These are phyloP conservation scores for Furnarius figulus DNA, from an alignment of 2,113 vertebrate genomes.

Conservation along the genomic window DNA sequence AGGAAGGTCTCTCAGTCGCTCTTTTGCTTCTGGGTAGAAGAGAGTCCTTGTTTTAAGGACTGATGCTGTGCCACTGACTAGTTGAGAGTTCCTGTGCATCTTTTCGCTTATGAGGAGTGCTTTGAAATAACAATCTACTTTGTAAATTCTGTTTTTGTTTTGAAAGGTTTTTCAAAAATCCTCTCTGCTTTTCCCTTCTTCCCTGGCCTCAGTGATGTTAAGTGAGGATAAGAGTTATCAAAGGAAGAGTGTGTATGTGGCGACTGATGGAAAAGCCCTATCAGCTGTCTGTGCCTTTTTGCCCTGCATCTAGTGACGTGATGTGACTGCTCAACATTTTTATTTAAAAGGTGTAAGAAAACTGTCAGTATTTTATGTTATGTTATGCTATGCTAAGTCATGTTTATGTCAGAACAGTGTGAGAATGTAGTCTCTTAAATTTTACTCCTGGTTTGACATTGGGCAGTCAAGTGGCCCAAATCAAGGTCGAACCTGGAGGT, in stretches of 20 bases:
- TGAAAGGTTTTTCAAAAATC: not conserved
- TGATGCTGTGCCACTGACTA: accelerated
- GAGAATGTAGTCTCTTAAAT: not conserved
- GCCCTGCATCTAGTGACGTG: not conserved
- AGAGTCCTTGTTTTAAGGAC: not conserved
- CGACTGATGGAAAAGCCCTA: not conserved
- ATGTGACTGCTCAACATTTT: not conserved
- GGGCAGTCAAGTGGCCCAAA: not conserved
- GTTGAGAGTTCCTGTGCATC: accelerated
- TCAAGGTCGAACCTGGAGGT: not conserved
- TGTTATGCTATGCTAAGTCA: not conserved
- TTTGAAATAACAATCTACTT: not conserved
- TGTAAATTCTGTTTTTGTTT: not conserved
- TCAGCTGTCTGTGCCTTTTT: not conserved
- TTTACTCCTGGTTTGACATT: not conserved
- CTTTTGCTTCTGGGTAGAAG: not conserved
- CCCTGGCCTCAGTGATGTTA: not conserved
- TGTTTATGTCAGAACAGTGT: not conserved
- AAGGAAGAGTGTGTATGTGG: accelerated
- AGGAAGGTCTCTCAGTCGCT: not conserved
- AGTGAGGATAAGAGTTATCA: not conserved
- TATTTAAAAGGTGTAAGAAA: not conserved
- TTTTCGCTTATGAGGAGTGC: not conserved
- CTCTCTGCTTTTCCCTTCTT: not conserved
- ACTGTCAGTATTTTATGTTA: not conserved